Percentiles rank a stretch among this genome's conserved stretches.
Evolutionary conservation across 1,140 invertebrate genomes (phyloP).

Genomic region (Drosophila pallidifrons): DNA sequence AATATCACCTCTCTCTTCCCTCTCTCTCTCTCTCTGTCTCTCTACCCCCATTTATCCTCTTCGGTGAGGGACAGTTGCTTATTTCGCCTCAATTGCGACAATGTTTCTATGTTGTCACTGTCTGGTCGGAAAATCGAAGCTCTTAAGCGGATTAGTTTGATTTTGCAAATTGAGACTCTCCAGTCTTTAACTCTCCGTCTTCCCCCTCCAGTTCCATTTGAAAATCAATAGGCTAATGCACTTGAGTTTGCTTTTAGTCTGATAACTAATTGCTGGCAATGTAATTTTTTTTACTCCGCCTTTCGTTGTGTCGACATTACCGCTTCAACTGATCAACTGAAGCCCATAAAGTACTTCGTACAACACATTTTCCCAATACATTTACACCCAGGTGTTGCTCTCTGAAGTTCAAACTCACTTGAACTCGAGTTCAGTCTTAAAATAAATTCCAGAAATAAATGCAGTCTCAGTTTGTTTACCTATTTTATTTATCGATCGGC

Average conservation of each 20-base stretch:
- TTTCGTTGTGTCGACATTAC: neutral
- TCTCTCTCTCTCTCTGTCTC: neutral
- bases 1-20: conserved; percentile 54
- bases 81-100: conserved; percentile 54
- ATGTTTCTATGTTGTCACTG: conserved; percentile 35
- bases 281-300: conserved; percentile 20
- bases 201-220: neutral
- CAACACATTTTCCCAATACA: neutral
- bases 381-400: conserved; percentile 7
- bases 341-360: conserved; percentile 1
- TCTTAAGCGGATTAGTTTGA: conserved; percentile 80
- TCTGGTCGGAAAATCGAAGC: conserved; percentile 64
- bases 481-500: neutral
- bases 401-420: conserved; percentile 1
- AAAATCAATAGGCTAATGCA: conserved; percentile 78
- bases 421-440: conserved; percentile 8
- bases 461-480: neutral
- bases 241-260: conserved; percentile 18
- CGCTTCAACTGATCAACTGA: neutral
- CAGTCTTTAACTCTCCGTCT: conserved; percentile 5
- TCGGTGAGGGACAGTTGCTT: conserved; percentile 40
- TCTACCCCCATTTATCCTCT: neutral
- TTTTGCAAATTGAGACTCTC: conserved; percentile 57
- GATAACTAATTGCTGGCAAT: conserved; percentile 56
- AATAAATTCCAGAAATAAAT: conserved; percentile 2